These are phyloP conservation scores for Drosophila pandora DNA, from an alignment of 1,140 invertebrate genomes.

Conservation along the genomic window DNA sequence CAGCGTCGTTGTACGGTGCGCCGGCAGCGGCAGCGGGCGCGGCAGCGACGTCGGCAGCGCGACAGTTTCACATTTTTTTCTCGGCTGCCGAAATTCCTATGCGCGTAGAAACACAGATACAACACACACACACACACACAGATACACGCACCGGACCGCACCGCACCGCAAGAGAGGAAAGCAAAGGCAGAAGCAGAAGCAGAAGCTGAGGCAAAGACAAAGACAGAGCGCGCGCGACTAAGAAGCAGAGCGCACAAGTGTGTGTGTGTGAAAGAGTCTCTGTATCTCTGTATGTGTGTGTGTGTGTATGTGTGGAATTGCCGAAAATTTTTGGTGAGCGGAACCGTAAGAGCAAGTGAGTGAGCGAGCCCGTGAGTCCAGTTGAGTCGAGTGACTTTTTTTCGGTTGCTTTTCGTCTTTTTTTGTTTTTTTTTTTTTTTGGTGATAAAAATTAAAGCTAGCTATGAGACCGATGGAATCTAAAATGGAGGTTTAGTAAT, in stretches of 20 bases:
- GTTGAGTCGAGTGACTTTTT: slow-evolving; percentile 27
- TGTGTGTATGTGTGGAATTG: slow-evolving; percentile 40
- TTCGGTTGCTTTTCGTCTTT: slow-evolving; percentile 15
- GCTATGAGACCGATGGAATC: slow-evolving; percentile 22
- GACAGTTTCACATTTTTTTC: slow-evolving; percentile 40
- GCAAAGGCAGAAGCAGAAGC: slow-evolving; percentile 3
- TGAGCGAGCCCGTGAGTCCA: slow-evolving; percentile 14
- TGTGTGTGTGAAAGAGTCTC: slow-evolving; percentile 14
- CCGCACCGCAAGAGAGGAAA: neutral
- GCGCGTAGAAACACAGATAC: slow-evolving; percentile 26
- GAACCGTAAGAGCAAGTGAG: neutral
- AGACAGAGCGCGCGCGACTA: slow-evolving; percentile 12
- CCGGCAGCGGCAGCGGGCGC: neutral
- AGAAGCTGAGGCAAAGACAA: slow-evolving; percentile 28
- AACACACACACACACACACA: slow-evolving; percentile 11
- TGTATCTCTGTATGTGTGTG: neutral
- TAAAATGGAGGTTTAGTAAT: slow-evolving; percentile 8
- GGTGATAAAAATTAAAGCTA: slow-evolving; percentile 15
- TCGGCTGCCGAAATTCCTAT: slow-evolving; percentile 67
- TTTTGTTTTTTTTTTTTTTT: neutral
- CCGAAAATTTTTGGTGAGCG: slow-evolving; percentile 41
- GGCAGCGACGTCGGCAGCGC: slow-evolving; percentile 15
- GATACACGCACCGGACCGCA: neutral
- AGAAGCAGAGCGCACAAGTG: slow-evolving; percentile 4
- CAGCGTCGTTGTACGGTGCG: slow-evolving; percentile 4